A percentile compares a stretch with the other conserved stretches of the same genome.
phyloP scores from a whole-genome alignment of 2,888 invertebrate genomes.

The Pherbina coryleti region DNA sequence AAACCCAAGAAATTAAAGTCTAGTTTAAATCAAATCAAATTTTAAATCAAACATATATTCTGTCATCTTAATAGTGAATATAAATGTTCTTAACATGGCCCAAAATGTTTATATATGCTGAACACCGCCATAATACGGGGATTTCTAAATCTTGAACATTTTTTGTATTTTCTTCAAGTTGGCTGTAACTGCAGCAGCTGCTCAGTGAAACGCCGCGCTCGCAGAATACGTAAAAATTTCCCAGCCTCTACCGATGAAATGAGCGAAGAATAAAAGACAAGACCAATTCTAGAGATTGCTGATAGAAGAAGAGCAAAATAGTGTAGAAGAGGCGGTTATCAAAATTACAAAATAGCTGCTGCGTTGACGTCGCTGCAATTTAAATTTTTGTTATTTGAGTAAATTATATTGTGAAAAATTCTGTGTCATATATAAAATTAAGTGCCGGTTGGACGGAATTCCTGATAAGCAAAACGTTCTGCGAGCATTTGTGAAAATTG shows the following conservation, averaged over 20 bases:
- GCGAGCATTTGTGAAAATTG: background rate
- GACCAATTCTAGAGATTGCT: background rate
- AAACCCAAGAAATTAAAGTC: too few relatives aligned
- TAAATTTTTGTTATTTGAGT: background rate
- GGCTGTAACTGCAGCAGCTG: constrained; percentile 43
- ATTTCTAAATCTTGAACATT: constrained; percentile 15
- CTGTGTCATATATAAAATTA: background rate
- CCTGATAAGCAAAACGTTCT: background rate
- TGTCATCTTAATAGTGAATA: too few relatives aligned
- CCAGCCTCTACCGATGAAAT: background rate
- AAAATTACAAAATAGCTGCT: constrained; percentile 16
- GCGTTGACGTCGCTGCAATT: background rate
- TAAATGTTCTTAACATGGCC: too few relatives aligned
- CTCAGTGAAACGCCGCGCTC: constrained; percentile 36
- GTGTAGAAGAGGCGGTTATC: background rate
- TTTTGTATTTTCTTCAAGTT: constrained; percentile 13
- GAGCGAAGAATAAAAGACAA: constrained; percentile 1
- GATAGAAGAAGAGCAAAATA: constrained; percentile 9
- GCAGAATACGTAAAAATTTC: background rate
- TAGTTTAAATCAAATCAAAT: too few relatives aligned
- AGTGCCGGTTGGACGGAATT: background rate
- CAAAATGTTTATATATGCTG: background rate
- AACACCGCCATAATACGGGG: constrained; percentile 43
- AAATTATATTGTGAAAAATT: constrained; percentile 9
- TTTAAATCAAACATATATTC: too few relatives aligned